Base-by-base conservation (phyloP, 2,113 vertebrate genomes). In the Phylloscopus whistleri region DNA sequence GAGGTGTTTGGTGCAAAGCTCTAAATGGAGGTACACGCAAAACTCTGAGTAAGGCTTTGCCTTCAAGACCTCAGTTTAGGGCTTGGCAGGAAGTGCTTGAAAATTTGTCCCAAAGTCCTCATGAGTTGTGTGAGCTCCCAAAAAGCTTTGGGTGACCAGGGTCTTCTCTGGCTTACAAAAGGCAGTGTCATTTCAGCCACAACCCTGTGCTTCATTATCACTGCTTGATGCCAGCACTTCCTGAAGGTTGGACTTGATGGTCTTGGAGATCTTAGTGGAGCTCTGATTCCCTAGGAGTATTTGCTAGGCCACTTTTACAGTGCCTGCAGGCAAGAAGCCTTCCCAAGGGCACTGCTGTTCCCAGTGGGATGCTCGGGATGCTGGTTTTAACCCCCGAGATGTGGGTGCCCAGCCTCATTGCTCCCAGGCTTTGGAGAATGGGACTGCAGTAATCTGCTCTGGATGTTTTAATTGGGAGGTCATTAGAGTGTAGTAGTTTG, bases 311-410 rank as follows among this genome's bases (percentile, higher is more conserved):
- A 4, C 48, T 53, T 39, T 3, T 13, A 2, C 7, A 16, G 72
- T 39, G 58, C 15, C 44, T 66, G 0, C 20, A 21, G 84, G 55
- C 72, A 74, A 16, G 56, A 39, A 68, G 19, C 20, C 13, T 90
- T 75, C 44, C 31, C 0, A 0, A 19, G 35, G 23, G 63, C 11
- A 1, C 4, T 19, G 24, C 5, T 21, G 11, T 52, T 89, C 43
- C 24, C 8, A 4, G 12, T n/a, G 43, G 33, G n/a, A 5, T 67
- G 35, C 13, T 52, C 8, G 3, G 16, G 52, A 3, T n/a, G 22
- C 49, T 75, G 24, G 11, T 80, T 80, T 37, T 27, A 41, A 46
- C 28, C 33, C 60, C 37, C 33, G 48, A 23, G 20, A 5, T 43
- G 37, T 20, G 24, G 15, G 3, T 72, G 52, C 44, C 59, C 41